Percentiles rank a stretch among this genome's conserved stretches.
Conservation (phyloP, 2,888 invertebrate species). For the Rhingia rostrata region DNA sequence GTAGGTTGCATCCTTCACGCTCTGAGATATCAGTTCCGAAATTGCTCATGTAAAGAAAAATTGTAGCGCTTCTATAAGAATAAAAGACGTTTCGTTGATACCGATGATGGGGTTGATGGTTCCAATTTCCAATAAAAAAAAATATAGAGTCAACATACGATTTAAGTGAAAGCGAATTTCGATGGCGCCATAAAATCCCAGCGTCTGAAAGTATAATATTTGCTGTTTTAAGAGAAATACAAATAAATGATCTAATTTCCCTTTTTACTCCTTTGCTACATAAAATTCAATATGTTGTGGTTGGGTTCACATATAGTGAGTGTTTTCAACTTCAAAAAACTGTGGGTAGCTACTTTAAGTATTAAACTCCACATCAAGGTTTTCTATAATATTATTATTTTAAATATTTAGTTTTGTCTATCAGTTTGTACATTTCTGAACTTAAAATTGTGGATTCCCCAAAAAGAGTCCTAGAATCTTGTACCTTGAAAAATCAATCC, state of each 20-base stretch:
- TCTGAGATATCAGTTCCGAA: constrained; percentile 25
- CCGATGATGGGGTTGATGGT: constrained; percentile 31
- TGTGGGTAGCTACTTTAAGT: too few species aligned
- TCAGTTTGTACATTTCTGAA: too few species aligned
- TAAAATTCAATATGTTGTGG: background rate
- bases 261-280: constrained; percentile 8
- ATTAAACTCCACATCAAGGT: background rate
- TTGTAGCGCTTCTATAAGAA: constrained; percentile 29
- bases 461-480: too few species aligned
- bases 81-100: background rate
- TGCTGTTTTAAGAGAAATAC: constrained; percentile 34
- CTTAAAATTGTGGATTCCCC: too few species aligned
- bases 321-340: too few species aligned
- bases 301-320: background rate
- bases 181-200: constrained; percentile 54
- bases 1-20: constrained; percentile 35
- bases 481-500: too few species aligned
- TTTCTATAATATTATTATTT: background rate
- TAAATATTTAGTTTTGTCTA: background rate
- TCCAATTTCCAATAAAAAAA: constrained; percentile 34
- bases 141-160: constrained; percentile 40
- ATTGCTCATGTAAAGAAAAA: constrained; percentile 1
- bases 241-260: constrained; percentile 63
- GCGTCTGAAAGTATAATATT: constrained; percentile 52
- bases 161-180: constrained; percentile 30